phyloP scores from a whole-genome alignment of 2,888 invertebrate species.

The Drosophila prolongata region DNA sequence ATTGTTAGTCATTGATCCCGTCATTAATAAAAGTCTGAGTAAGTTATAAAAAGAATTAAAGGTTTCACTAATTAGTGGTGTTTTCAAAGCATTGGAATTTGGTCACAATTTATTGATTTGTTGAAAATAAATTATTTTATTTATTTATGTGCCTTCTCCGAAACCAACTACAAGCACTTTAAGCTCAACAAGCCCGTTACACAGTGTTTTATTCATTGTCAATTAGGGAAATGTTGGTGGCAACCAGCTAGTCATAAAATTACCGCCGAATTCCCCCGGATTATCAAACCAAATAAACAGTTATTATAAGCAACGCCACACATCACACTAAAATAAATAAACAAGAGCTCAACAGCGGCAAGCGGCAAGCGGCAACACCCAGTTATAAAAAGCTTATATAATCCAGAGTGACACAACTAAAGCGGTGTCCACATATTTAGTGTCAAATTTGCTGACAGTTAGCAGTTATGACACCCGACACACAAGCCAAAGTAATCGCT shows the following conservation, averaged over 20 bases:
- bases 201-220: constrained; percentile 4
- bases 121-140: no score
- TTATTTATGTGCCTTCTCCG: no score
- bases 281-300: constrained; percentile 64
- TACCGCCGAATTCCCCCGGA: constrained; percentile 21
- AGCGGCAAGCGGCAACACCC: constrained; percentile 20
- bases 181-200: neutral
- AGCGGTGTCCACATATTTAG: constrained; percentile 68
- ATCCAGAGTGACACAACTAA: constrained; percentile 60
- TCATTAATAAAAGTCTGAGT: no score
- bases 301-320: constrained; percentile 45
- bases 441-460: constrained; percentile 71
- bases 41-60: no score
- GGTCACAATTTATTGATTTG: no score
- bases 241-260: neutral
- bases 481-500: constrained; percentile 58
- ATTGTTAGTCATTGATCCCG: no score
- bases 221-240: neutral
- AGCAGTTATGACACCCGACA: constrained; percentile 62
- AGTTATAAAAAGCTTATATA: constrained; percentile 34
- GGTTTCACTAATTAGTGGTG: no score
- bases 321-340: constrained; percentile 42
- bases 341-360: constrained; percentile 42
- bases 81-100: no score
- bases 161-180: no score